Conservation (phyloP, 1,140 invertebrate genomes). For the Orius laevigatus region DNA sequence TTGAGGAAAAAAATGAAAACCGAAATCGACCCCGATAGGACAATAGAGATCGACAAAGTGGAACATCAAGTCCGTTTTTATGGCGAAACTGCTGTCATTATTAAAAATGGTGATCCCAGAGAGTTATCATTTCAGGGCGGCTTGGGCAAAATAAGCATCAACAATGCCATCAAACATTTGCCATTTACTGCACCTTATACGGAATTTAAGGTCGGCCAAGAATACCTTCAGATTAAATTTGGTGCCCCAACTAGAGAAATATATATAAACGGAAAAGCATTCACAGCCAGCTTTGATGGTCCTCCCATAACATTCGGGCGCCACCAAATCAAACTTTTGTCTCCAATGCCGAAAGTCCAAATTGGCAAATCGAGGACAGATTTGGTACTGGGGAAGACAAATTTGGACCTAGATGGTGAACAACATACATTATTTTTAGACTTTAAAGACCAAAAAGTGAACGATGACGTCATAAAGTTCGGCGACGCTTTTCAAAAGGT, state of each 20-base stretch:
- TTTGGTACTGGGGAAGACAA: constrained; percentile 65
- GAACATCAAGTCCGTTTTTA: constrained; percentile 73
- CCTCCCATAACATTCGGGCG: constrained; percentile 66
- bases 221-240: constrained; percentile 53
- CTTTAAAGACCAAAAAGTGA: constrained; percentile 63
- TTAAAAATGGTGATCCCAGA: constrained; percentile 66
- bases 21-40: constrained; percentile 26
- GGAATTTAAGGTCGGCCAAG: constrained; percentile 50
- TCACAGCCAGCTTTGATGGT: constrained; percentile 82
- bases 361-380: constrained; percentile 56
- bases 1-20: constrained; percentile 32
- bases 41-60: constrained; percentile 68
- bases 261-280: constrained; percentile 70
- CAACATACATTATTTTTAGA: constrained; percentile 67
- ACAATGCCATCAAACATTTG: constrained; percentile 48
- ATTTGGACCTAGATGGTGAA: constrained; percentile 62
- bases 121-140: constrained; percentile 71
- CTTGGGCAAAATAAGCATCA: constrained; percentile 45
- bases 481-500: constrained; percentile 57
- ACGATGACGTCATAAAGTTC: constrained; percentile 64
- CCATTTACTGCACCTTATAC: constrained; percentile 40
- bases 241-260: constrained; percentile 85
- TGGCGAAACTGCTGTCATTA: constrained; percentile 63
- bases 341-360: constrained; percentile 71
- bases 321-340: constrained; percentile 60